A percentile compares a stretch with the other conserved stretches of the same genome.
phyloP scores from a whole-genome alignment of 2,888 invertebrate genomes.

The Nebria salina region DNA sequence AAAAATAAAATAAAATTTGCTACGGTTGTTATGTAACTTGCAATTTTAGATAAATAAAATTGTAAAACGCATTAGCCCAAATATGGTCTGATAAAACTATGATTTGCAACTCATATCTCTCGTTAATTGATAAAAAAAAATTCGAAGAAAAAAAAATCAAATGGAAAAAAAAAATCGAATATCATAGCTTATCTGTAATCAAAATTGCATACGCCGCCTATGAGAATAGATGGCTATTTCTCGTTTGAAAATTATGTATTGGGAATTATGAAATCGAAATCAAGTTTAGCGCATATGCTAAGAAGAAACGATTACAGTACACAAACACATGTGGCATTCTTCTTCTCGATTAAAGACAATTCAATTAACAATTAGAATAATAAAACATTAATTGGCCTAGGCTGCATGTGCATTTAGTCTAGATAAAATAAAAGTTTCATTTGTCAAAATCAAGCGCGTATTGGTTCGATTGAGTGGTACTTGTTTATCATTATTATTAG shows the following conservation, averaged over 20 bases:
- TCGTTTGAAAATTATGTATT: constrained; percentile 10
- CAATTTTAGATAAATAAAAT: neutral
- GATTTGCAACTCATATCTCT: neutral
- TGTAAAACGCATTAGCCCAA: constrained; percentile 1
- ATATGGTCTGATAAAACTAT: neutral
- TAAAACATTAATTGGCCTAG: neutral
- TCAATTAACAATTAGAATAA: neutral
- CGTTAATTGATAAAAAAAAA: neutral
- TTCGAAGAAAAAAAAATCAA: neutral
- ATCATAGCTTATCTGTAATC: neutral
- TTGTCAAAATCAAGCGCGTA: neutral
- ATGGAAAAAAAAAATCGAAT: neutral
- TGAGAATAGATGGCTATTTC: constrained; percentile 1
- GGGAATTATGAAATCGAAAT: constrained; percentile 21
- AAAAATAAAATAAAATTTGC: too few relatives aligned
- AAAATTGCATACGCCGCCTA: constrained; percentile 3
- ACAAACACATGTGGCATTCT: neutral
- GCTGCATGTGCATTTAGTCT: neutral
- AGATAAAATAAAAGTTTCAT: neutral
- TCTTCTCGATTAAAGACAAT: neutral
- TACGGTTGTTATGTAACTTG: neutral
- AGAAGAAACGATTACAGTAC: neutral
- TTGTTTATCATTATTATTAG: neutral
- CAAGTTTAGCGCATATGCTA: constrained; percentile 8
- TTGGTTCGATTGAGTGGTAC: neutral